Evolutionary conservation across 2,888 invertebrate species (phyloP).

Genomic region (Bhutanitis thaidina): DNA sequence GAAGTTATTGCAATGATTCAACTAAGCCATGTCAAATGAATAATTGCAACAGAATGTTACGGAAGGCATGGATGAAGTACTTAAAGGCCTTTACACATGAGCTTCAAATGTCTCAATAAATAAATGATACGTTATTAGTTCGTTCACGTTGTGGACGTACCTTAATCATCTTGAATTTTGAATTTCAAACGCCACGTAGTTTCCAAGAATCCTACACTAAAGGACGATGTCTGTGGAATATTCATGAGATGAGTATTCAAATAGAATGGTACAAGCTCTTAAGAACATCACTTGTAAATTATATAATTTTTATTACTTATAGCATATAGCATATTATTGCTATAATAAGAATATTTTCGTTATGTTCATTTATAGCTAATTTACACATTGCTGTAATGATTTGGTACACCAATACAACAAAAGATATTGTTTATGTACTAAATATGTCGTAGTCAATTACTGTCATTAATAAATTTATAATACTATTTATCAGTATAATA

Average conservation of each 20-base stretch:
- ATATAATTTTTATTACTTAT: no score
- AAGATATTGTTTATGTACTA: no score
- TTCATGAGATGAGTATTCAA: constrained; percentile 13
- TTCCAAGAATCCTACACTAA: constrained; percentile 18
- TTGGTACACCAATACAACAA: no score
- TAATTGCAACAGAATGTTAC: constrained; percentile 64
- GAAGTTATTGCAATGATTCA: constrained; percentile 44
- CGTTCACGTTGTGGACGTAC: constrained; percentile 9
- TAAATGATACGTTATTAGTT: constrained; percentile 12
- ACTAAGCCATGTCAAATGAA: constrained; percentile 68
- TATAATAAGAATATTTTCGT: no score
- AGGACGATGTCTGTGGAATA: constrained; percentile 20
- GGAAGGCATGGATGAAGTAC: constrained; percentile 38
- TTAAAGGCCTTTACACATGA: constrained; percentile 38
- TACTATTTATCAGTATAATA: background rate
- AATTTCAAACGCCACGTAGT: constrained; percentile 17
- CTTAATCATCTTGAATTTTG: constrained; percentile 14
- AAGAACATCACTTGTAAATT: background rate
- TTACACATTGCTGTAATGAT: no score
- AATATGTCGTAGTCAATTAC: no score
- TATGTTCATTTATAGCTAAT: no score
- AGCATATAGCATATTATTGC: no score
- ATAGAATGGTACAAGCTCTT: constrained; percentile 9
- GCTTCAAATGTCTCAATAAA: constrained; percentile 25
- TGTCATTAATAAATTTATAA: no score